A percentile compares a stretch with the other conserved stretches of the same genome.
phyloP scores from a whole-genome alignment of 2,797 vertebrate species.

The Poliocrania exsul region DNA sequence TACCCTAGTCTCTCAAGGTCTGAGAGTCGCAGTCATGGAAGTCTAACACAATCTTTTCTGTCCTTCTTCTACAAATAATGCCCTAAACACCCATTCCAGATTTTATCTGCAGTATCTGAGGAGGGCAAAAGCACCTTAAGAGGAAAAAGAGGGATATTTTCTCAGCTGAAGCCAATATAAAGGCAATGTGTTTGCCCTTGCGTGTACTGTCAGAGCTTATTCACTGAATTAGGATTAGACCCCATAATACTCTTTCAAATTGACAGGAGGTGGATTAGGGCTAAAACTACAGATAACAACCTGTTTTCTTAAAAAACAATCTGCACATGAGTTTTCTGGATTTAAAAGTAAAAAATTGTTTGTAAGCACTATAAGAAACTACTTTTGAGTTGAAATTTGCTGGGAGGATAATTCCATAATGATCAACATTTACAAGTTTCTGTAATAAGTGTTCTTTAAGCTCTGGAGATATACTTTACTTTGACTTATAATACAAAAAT shows the following conservation, averaged over 20 bases:
- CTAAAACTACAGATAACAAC: slow-evolving; percentile 28
- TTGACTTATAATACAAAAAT: background rate
- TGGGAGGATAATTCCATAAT: background rate
- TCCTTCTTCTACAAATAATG: background rate
- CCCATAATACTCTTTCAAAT: slow-evolving; percentile 20
- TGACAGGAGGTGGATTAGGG: background rate
- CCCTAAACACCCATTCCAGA: background rate
- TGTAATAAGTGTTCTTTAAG: background rate
- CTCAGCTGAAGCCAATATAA: background rate
- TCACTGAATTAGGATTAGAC: slow-evolving; percentile 29
- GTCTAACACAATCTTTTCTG: background rate
- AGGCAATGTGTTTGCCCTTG: background rate
- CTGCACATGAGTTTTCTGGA: background rate
- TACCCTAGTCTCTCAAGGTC: background rate
- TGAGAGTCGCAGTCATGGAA: background rate
- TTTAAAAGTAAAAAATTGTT: background rate
- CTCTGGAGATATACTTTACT: background rate
- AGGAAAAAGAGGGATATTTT: background rate
- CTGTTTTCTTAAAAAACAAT: slow-evolving; percentile 32
- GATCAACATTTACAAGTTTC: background rate
- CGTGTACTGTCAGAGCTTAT: background rate
- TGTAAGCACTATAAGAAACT: background rate
- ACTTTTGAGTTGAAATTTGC: background rate
- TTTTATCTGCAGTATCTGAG: background rate
- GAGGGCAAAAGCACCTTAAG: background rate